Evolutionary conservation across 2,113 vertebrate genomes (phyloP).

Genomic region (Gnathonemus echidnorhynchus): DNA sequence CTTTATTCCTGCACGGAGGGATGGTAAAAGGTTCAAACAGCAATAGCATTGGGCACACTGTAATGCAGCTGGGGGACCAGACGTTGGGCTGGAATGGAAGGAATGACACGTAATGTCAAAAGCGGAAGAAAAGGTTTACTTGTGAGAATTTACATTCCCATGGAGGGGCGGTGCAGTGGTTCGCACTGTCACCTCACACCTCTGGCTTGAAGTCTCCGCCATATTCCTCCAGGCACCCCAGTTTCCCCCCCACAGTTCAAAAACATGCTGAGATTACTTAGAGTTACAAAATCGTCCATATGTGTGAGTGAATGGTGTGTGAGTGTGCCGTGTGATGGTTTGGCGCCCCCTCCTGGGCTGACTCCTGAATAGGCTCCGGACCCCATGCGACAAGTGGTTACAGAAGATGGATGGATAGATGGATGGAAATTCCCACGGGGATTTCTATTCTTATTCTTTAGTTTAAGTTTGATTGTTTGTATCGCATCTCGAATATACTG

Average conservation of each 20-base stretch:
- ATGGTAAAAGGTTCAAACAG: neutral
- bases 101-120: neutral
- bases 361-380: neutral
- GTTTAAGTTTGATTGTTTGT: neutral
- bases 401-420: neutral
- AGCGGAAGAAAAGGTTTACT: neutral
- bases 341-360: neutral
- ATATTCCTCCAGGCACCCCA: no score
- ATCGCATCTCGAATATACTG: neutral
- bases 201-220: neutral
- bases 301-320: no score
- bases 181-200: neutral
- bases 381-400: neutral
- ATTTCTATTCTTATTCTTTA: neutral
- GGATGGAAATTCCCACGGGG: neutral
- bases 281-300: no score
- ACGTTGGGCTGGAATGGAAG: neutral
- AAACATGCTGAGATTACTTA: no score
- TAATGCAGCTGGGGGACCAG: neutral
- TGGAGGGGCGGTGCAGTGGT: neutral
- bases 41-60: neutral
- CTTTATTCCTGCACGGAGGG: neutral
- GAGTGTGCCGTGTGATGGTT: neutral
- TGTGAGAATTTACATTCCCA: neutral
- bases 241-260: no score